A percentile compares a stretch with the other conserved stretches of the same genome.
phyloP scores from a whole-genome alignment of 2,113 vertebrate genomes.

The Mustelus asterias region DNA sequence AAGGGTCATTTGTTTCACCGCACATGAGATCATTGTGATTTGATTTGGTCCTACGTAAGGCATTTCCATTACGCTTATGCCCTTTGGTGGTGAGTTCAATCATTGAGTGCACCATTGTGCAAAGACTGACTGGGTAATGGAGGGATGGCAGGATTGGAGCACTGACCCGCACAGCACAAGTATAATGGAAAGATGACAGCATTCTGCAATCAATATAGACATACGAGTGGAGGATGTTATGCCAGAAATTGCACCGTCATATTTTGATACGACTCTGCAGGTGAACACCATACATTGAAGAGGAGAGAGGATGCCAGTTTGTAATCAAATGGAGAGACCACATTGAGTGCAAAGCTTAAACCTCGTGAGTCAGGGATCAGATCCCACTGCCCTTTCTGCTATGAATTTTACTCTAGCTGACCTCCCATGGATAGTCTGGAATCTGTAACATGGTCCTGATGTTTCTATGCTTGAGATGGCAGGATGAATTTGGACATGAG shows the following conservation, averaged over 20 bases:
- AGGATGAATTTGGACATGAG: background rate
- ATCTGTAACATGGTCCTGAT: background rate
- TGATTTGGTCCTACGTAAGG: background rate
- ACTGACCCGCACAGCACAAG: background rate
- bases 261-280: background rate
- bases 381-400: background rate
- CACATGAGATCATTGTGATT: background rate
- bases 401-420: background rate
- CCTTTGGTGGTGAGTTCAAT: background rate
- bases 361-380: background rate
- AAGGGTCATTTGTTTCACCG: background rate
- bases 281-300: background rate
- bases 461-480: background rate
- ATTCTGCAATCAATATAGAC: background rate
- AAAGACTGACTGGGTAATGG: background rate
- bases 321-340: background rate
- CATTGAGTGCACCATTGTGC: background rate
- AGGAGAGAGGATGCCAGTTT: background rate
- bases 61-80: background rate
- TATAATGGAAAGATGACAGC: background rate
- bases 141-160: background rate
- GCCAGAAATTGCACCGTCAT: background rate
- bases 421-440: background rate
- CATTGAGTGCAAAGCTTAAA: background rate
- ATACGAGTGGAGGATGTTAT: background rate